Evolutionary conservation across 2,888 invertebrate genomes (phyloP).

Genomic region (Ceraclea dissimilis): DNA sequence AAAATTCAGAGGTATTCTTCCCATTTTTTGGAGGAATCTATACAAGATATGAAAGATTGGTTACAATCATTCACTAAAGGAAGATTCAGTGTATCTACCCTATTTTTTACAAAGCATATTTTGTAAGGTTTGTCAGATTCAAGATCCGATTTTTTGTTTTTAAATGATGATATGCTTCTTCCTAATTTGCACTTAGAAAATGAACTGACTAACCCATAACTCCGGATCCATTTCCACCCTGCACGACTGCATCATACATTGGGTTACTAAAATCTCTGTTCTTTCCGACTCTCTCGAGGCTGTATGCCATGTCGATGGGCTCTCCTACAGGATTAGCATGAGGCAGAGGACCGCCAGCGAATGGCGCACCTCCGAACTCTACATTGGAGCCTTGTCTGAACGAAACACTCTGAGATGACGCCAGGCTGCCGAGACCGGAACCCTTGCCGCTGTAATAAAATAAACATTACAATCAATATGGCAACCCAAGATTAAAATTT

Average conservation of each 20-base stretch:
- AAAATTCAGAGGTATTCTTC: too few species aligned
- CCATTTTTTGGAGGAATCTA: too few species aligned
- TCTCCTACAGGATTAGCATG: constrained; percentile 36
- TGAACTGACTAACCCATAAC: constrained; percentile 30
- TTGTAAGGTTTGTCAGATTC: too few species aligned
- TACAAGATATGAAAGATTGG: too few species aligned
- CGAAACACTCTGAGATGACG: constrained; percentile 84
- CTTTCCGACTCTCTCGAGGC: constrained; percentile 69
- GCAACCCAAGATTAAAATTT: too few species aligned
- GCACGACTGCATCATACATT: constrained; percentile 89
- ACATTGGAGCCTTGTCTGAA: constrained; percentile 92
- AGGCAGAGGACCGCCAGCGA: constrained; percentile 32
- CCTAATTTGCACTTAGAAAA: too few species aligned
- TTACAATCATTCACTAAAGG: too few species aligned
- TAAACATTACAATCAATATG: too few species aligned
- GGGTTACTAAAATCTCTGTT: constrained; percentile 94
- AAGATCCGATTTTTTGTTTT: too few species aligned
- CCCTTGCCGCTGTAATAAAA: constrained; percentile 63
- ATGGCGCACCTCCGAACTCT: constrained; percentile 63
- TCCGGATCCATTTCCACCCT: constrained; percentile 56
- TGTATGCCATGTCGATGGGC: constrained; percentile 71
- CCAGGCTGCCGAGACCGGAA: constrained; percentile 66
- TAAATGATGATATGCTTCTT: too few species aligned
- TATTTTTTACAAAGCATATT: too few species aligned
- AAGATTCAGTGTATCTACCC: too few species aligned